A percentile compares a stretch with the other conserved stretches of the same genome.
Conservation (phyloP, 2,888 invertebrate genomes). For the Drosophila anomelani region DNA sequence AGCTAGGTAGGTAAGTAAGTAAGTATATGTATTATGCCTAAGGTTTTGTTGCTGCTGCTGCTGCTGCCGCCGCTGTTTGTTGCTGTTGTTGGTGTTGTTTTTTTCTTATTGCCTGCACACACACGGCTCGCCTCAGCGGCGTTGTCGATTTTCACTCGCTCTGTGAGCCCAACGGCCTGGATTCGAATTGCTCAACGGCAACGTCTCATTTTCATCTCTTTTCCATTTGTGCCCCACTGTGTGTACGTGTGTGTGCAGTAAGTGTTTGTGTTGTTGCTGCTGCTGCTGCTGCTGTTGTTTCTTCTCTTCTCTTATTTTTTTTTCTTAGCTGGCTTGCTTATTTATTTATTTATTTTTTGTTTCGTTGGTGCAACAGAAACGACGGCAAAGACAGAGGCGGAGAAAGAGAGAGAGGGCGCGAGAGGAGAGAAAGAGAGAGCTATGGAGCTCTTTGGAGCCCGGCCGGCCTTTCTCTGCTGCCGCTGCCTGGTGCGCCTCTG, state of each 20-base stretch:
- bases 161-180: constrained; percentile 53
- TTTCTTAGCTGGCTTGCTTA: constrained; percentile 60
- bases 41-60: constrained; percentile 63
- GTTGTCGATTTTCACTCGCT: constrained; percentile 73
- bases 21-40: constrained; percentile 61
- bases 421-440: constrained; percentile 1
- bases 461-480: constrained; percentile 62
- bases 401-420: neutral
- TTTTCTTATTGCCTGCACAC: constrained; percentile 69
- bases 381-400: constrained; percentile 20
- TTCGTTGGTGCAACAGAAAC: constrained; percentile 51
- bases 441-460: constrained; percentile 58
- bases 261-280: constrained; percentile 63
- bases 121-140: constrained; percentile 24
- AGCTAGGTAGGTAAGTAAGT: constrained; percentile 33
- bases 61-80: constrained; percentile 46
- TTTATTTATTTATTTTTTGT: constrained; percentile 73
- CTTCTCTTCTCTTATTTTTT: constrained; percentile 22
- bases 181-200: constrained; percentile 62
- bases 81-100: constrained; percentile 41
- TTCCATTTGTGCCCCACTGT: constrained; percentile 50
- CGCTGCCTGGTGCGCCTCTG: constrained; percentile 10
- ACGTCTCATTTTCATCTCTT: constrained; percentile 71
- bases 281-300: constrained; percentile 13
- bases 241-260: constrained; percentile 27